Evolutionary conservation across 2,113 vertebrate genomes (phyloP), one percentile per base, ranked within the genome.

Genomic region (Apaloderma vittatum): DNA sequence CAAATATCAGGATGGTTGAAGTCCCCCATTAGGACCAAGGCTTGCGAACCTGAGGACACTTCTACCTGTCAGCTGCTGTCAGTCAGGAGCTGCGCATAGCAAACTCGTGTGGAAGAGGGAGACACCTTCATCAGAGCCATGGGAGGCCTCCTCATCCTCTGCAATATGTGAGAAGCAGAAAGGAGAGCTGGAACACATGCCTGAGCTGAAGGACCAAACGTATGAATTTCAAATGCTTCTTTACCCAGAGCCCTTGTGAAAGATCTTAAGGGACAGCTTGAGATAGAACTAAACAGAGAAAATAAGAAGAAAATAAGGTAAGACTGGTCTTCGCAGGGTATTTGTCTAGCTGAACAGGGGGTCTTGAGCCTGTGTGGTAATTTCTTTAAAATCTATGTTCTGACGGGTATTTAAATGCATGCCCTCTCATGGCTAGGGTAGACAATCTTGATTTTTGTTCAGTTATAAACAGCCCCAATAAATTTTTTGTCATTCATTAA

Each of bases 401-500:
- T 76, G 51, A 51, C 26, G 87, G 45, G 36, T 75, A 72, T 78
- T 91, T 78, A 59, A 58, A 61, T 48, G 18, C 37, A 32, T 63
- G 32, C 23, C 18, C 34, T 84, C 45, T 36, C 65, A 67, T 0
- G 3, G 84, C 37, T 65, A 51, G 4, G 3, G 43, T 40, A 92
- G 37, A 67, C 15, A 73, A 54, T 45, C 70, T 75, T 40, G 24
- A 68, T 55, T 92, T 95, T 92, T 74, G 32, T 67, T 95, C 85
- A 23, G 23, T 70, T 92, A 92, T 80, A 96, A 95, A 94, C 54
- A 86, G 62, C 90, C 75, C 45, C 93, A 97, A 94, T 86, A 11
- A 15, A 30, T 81, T 94, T 45, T 94, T 94, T 86, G 79, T 88
- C 68, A 88, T 92, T 92, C 90, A 93, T 92, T 96, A 96, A 68